Percentiles rank a stretch among this genome's conserved stretches.
Evolutionary conservation across 2,888 invertebrate species (phyloP).

Genomic region (Rhyacophila evoluta): DNA sequence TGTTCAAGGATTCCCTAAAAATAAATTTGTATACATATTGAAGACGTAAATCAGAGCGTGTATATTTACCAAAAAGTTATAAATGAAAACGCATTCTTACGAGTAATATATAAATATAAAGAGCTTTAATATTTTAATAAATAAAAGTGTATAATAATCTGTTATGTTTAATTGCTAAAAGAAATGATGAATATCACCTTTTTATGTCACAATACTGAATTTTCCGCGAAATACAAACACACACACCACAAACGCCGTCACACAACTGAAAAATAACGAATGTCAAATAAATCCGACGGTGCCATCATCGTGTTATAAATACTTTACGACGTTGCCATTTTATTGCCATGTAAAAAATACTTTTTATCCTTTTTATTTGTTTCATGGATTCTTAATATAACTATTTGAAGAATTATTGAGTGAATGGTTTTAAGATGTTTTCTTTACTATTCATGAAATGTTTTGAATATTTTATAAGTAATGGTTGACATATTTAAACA

Average conservation of each 20-base stretch:
- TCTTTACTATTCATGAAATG: too few relatives aligned
- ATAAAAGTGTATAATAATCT: neutral
- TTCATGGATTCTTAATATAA: too few relatives aligned
- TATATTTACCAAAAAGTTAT: neutral
- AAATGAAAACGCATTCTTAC: neutral
- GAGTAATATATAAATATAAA: neutral
- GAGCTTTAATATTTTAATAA: neutral
- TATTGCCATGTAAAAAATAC: too few relatives aligned
- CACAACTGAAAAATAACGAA: neutral
- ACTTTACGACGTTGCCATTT: neutral
- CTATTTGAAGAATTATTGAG: too few relatives aligned
- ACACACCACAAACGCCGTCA: neutral
- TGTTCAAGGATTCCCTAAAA: slow-evolving; percentile 22
- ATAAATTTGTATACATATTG: slow-evolving; percentile 11
- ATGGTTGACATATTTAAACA: too few relatives aligned
- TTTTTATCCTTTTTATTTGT: too few relatives aligned
- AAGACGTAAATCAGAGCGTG: neutral
- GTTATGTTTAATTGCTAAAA: neutral
- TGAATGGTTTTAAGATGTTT: too few relatives aligned
- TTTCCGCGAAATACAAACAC: neutral
- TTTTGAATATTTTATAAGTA: too few relatives aligned
- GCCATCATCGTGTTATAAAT: too few relatives aligned
- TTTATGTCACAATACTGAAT: neutral
- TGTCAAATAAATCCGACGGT: slow-evolving; percentile 7
- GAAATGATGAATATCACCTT: neutral